Conservation (phyloP, 1,140 invertebrate genomes). For the Mamestra configurata region DNA sequence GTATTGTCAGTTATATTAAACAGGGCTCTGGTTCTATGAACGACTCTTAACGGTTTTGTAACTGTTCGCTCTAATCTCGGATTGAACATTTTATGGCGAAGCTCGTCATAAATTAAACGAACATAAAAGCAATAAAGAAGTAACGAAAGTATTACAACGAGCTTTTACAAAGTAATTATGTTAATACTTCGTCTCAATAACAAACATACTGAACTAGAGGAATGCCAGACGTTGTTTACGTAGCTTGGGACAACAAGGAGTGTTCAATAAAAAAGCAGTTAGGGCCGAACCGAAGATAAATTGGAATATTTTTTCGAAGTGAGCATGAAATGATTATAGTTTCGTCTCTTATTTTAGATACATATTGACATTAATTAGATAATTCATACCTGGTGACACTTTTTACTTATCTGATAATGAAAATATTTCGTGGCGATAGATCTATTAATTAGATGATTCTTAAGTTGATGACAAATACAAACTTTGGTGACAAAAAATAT, state of each 20-base stretch:
- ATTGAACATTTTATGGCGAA: conserved; percentile 9
- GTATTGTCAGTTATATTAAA: not conserved
- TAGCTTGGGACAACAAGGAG: conserved; percentile 1
- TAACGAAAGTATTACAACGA: too few relatives aligned
- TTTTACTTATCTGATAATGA: too few relatives aligned
- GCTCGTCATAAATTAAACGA: not conserved
- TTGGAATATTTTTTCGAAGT: conserved; percentile 22
- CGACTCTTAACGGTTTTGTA: not conserved
- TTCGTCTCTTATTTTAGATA: not conserved
- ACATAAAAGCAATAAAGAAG: not conserved
- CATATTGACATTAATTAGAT: not conserved
- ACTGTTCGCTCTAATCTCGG: not conserved
- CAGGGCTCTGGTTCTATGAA: not conserved
- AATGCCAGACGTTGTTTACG: conserved; percentile 7
- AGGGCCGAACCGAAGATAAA: not conserved
- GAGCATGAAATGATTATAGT: conserved; percentile 11
- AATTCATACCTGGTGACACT: too few relatives aligned
- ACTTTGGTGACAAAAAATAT: too few relatives aligned
- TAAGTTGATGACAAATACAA: too few relatives aligned
- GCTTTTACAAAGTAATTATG: not conserved
- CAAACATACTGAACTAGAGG: not conserved
- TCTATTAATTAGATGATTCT: too few relatives aligned
- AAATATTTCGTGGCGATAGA: too few relatives aligned
- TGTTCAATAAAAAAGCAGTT: conserved; percentile 1
- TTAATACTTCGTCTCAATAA: not conserved